A percentile compares a stretch with the other conserved stretches of the same genome.
phyloP scores from a whole-genome alignment of 2,888 invertebrate genomes.

The Tridacna gigas region DNA sequence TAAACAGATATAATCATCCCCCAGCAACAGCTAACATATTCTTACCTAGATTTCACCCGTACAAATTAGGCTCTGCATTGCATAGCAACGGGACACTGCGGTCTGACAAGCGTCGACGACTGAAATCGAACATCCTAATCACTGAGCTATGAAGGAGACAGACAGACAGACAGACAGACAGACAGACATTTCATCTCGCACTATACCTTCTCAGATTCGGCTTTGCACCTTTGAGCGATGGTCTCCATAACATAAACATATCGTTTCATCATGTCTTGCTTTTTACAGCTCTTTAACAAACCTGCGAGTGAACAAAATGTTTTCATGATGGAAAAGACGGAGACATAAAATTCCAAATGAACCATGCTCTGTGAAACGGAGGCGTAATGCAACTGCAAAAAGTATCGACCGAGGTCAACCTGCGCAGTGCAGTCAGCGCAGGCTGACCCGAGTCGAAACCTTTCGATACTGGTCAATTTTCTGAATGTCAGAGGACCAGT shows the following conservation, averaged over 20 bases:
- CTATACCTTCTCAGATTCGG: not conserved
- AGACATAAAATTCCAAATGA: not conserved
- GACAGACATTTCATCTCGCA: not conserved
- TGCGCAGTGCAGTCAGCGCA: not conserved
- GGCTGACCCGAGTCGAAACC: not conserved
- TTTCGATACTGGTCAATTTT: not conserved
- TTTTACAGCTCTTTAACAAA: slow-evolving; percentile 70
- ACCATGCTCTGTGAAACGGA: not conserved
- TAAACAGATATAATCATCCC: too few relatives aligned
- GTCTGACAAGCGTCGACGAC: too few relatives aligned
- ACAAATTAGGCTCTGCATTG: too few relatives aligned
- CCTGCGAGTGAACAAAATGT: slow-evolving; percentile 55
- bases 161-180: too few relatives aligned
- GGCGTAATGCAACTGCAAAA: not conserved
- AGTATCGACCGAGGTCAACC: not conserved
- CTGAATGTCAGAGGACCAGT: not conserved
- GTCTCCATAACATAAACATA: slow-evolving; percentile 73
- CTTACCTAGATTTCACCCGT: too few relatives aligned
- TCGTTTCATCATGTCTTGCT: slow-evolving; percentile 70
- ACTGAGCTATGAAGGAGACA: too few relatives aligned
- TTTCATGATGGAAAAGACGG: not conserved
- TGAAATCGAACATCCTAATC: too few relatives aligned
- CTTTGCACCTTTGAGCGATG: slow-evolving; percentile 25
- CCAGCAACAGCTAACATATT: too few relatives aligned
- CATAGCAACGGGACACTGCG: too few relatives aligned